A percentile compares a stretch with the other conserved stretches of the same genome.
These are phyloP conservation scores for Bujurquina vittata DNA, from an alignment of 2,113 vertebrate genomes.

Conservation along the genomic window DNA sequence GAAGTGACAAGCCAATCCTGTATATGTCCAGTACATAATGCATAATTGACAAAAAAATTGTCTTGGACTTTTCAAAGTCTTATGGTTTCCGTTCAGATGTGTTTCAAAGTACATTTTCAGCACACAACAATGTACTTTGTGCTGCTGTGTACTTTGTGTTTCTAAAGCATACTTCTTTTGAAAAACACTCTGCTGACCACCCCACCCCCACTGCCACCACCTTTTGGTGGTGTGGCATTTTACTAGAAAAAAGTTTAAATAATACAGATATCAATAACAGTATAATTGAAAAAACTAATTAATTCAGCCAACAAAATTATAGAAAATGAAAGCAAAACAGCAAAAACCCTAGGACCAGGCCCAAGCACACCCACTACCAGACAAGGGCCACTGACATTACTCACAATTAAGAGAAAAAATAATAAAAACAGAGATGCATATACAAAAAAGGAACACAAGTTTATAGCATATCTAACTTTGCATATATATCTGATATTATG, in stretches of 20 bases:
- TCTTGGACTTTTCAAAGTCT: background rate
- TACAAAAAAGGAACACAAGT: background rate
- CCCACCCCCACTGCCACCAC: too few species aligned
- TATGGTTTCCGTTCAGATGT: background rate
- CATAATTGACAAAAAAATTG: background rate
- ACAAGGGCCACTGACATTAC: background rate
- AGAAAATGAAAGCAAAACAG: background rate
- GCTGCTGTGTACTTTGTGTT: background rate
- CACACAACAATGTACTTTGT: background rate
- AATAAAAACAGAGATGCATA: background rate
- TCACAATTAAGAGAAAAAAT: background rate
- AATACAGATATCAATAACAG: background rate
- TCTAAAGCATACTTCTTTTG: background rate
- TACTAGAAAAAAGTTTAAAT: background rate
- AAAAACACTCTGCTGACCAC: too few species aligned
- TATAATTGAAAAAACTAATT: background rate
- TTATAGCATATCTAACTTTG: background rate
- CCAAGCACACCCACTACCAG: background rate
- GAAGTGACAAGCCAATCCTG: background rate
- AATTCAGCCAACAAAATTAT: too few species aligned
- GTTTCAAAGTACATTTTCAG: too few species aligned
- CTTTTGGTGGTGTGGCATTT: too few species aligned
- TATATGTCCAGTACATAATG: background rate
- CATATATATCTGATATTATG: background rate
- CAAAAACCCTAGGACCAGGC: too few species aligned